phyloP scores from a whole-genome alignment of 2,797 vertebrate genomes.

The Manis javanica region DNA sequence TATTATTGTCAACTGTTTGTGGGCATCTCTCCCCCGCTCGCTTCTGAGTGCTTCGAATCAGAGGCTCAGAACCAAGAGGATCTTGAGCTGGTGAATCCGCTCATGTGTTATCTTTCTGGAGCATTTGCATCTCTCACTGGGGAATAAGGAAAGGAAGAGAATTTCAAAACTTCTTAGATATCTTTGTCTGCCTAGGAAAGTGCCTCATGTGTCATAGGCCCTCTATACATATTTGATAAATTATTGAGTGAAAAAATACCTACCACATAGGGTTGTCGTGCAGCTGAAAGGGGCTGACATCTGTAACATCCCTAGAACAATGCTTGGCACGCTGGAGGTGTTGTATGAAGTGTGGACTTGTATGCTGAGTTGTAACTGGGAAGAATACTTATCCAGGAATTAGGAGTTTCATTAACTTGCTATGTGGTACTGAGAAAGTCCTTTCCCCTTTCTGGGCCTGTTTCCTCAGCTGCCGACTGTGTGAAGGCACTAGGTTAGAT shows the following conservation, averaged over 20 bases:
- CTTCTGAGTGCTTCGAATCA: not conserved
- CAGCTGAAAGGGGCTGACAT: not conserved
- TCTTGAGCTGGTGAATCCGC: conserved; percentile 28
- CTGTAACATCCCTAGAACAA: not conserved
- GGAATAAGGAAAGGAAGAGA: not conserved
- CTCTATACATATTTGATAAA: not conserved
- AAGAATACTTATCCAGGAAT: not conserved
- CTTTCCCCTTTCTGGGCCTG: not conserved
- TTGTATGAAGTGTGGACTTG: not conserved
- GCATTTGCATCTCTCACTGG: not conserved
- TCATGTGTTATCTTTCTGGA: not conserved
- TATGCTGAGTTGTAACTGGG: not conserved
- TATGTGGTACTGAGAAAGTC: not conserved
- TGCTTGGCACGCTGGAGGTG: not conserved
- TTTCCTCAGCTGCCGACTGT: not conserved
- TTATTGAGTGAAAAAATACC: not conserved
- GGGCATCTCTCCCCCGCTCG: conserved; percentile 1
- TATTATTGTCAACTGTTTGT: conserved; percentile 16
- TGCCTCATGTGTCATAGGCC: rapidly evolving
- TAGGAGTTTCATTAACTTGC: not conserved
- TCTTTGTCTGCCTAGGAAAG: not conserved
- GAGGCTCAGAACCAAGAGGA: not conserved
- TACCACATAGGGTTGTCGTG: rapidly evolving
- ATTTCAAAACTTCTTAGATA: not conserved
- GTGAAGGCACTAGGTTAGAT: not conserved